Percentiles rank a stretch among this genome's conserved stretches.
These are phyloP conservation scores for Ovis canadensis DNA, from an alignment of 2,113 vertebrate genomes.

Conservation along the genomic window DNA sequence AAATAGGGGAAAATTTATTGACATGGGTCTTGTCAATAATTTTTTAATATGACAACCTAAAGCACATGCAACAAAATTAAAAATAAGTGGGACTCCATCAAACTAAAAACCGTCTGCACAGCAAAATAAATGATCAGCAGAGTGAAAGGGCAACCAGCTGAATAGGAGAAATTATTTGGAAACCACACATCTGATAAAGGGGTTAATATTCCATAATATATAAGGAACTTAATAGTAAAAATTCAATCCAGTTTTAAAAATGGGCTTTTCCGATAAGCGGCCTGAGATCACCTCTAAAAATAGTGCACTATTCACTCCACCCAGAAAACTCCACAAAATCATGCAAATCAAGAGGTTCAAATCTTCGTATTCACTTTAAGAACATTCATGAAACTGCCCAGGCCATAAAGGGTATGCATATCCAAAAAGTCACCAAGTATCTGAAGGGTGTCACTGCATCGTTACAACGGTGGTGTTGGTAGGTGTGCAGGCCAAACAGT, in stretches of 20 bases:
- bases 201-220: not conserved
- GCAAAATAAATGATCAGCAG: not conserved
- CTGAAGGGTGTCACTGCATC: not conserved
- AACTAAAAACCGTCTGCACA: not conserved
- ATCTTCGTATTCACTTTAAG: not conserved
- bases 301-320: not conserved
- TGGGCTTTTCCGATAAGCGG: rapidly evolving
- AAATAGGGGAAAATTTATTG: not conserved
- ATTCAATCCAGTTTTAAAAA: not conserved
- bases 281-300: not conserved
- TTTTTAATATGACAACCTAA: not conserved
- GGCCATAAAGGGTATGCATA: not conserved
- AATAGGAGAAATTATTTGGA: not conserved
- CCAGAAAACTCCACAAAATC: not conserved
- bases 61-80: not conserved
- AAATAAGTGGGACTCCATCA: not conserved
- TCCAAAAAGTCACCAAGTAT: not conserved
- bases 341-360: not conserved
- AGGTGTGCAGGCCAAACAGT: not conserved
- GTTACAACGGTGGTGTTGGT: not conserved
- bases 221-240: not conserved
- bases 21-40: not conserved
- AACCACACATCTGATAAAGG: not conserved
- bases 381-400: not conserved
- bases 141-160: not conserved